Base-by-base conservation (phyloP, 1,140 invertebrate genomes). In the Tribolium castaneum region DNA sequence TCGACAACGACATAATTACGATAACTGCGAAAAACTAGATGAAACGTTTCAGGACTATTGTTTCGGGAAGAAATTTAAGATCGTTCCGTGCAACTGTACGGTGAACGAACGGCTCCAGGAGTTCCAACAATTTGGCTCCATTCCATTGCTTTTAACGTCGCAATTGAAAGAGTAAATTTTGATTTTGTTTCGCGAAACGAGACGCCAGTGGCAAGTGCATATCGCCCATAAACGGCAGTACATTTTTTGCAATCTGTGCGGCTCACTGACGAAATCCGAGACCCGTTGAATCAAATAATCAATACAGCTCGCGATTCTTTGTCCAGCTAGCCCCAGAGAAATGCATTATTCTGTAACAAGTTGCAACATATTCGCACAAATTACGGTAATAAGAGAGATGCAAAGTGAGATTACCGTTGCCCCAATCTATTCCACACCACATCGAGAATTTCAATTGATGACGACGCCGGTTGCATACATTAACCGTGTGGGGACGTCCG, bases 241-340 rank as follows among this genome's bases (percentile, higher is more conserved):
- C 10, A 35, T 66, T 66, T 66, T 66, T 66, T 66, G 59, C 59
- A 35, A 34, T 35, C 25, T 35, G 30, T 66, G 30, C 30, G 59
- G 59, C 71, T 73, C 71, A 34, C 45, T 73, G 71, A 73, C 49
- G 70, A 52, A 73, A 73, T 54, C 49, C 71, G 71, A 51, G 71
- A 73, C 71, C 52, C 71, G 71, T 12, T 34, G 71, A 34, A 73
- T 73, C 71, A 52, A 73, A 73, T 73, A 73, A 73, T 73, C 71
- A 73, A 73, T 73, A 73, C 71, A 73, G 71, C 71, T 30, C 71
- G 71, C 71, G 71, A 73, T 73, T 73, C 71, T 73, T 73, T 73
- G 71, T 73, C 71, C 71, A 73, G 45, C 49, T 73, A 22, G 49
- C 45, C 52, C 59, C 59, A 39, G 59, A 34, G 59, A 66, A 66